Conservation (phyloP, 2,888 invertebrate genomes). For the Anarsia innoxiella region DNA sequence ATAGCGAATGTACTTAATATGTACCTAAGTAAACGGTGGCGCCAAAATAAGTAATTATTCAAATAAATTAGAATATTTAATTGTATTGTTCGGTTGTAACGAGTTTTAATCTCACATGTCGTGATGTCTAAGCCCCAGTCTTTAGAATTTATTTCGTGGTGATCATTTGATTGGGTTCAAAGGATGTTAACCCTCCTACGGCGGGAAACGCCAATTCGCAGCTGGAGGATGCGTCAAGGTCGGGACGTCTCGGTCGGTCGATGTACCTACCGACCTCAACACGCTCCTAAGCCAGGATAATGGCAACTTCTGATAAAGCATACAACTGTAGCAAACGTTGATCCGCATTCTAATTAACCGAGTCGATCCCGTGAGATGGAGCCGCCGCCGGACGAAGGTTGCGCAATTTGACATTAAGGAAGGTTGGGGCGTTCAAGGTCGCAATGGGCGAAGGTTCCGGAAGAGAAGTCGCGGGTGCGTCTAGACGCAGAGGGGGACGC, state of each 20-base stretch:
- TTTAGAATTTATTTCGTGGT: not conserved
- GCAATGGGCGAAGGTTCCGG: conserved; percentile 68
- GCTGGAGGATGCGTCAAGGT: conserved; percentile 58
- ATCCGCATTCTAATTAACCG: conserved; percentile 38
- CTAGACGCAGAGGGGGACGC: conserved; percentile 64
- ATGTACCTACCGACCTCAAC: conserved; percentile 48
- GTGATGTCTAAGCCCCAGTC: no score
- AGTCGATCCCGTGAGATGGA: conserved; percentile 39
- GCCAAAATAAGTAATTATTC: no score
- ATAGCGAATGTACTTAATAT: no score
- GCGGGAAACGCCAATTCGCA: conserved; percentile 44
- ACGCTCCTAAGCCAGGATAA: conserved; percentile 27
- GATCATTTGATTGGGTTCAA: conserved; percentile 23
- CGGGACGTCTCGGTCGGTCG: conserved; percentile 59
- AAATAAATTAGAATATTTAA: no score
- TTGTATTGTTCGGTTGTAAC: no score
- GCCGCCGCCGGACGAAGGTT: conserved; percentile 34
- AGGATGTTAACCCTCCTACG: conserved; percentile 50
- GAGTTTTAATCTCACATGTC: no score
- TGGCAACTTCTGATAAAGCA: no score
- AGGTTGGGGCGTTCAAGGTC: conserved; percentile 74
- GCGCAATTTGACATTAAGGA: conserved; percentile 65
- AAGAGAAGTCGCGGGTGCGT: conserved; percentile 67
- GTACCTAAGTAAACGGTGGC: no score
- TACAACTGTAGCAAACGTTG: conserved; percentile 21